Evolutionary conservation across 2,888 invertebrate genomes (phyloP), one percentile per base, ranked within the genome.

Genomic region (Zaprionus bogoriensis): DNA sequence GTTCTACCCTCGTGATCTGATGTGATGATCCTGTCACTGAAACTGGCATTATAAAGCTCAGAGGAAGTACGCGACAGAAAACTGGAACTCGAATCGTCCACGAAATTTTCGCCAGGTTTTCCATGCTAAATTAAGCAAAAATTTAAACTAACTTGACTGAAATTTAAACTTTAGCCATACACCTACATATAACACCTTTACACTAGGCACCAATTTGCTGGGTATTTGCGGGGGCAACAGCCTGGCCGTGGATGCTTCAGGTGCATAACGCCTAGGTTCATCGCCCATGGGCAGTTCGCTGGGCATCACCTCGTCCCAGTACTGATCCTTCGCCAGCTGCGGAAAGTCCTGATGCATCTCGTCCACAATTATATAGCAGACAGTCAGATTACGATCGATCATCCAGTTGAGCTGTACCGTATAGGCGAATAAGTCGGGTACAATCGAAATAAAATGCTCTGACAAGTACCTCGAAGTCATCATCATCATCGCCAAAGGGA

Each of bases 261-360:
- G 96, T 53, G 95, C 94, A 79, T 95, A 95, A 9, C 96, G 93
- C 79, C 95, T 94, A 51, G 94, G 93, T 87, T 95, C 94, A 0
- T 96, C 93, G 81, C 96, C 92, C 90, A 97, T 96, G 0, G 96
- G 96, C 72, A 97, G 89, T 89, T 96, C 96, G 10, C 93, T 92
- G 0, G 96, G 96, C 87, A 96, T 95, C 65, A 96, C 94, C 88
- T 96, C 95, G 87, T 97, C 96, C 97, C 97, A 97, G 88, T 97
- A 97, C 89, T 97, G 96, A 92, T 97, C 97, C 57, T 93, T 93
- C 41, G 97, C 94, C 68, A 97, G 90, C 88, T 96, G 95, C 0
- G 97, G 97, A 91, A 97, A 96, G 79, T 96, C 96, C 90, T 96
- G 95, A 89, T 97, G 97, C 96, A 97, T 97, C 91, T 97, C 97